These are phyloP conservation scores for Psilopogon haemacephalus DNA, from an alignment of 2,113 vertebrate genomes.

Conservation along the genomic window DNA sequence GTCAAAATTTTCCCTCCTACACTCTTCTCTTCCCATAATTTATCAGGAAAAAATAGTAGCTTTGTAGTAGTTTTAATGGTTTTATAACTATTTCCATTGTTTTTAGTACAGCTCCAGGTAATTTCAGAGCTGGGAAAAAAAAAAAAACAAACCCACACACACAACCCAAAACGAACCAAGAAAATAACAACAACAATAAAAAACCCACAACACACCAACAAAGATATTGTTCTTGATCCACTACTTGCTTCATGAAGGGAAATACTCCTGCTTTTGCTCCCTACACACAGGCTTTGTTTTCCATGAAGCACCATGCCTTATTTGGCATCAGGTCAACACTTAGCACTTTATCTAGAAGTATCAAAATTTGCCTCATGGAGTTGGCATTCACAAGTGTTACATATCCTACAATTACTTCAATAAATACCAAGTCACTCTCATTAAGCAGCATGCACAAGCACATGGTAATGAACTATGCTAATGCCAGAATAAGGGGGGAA, in stretches of 20 bases:
- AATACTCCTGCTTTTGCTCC: background rate
- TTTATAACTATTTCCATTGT: background rate
- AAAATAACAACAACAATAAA: too few species aligned
- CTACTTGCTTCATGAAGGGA: background rate
- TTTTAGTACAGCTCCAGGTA: background rate
- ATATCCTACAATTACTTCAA: background rate
- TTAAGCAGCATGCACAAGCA: background rate
- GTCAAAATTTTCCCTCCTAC: background rate
- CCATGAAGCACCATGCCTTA: background rate
- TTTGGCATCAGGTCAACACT: conserved; percentile 1
- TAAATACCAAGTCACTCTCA: background rate
- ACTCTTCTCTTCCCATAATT: background rate
- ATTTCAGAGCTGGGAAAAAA: background rate
- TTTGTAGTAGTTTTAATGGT: background rate
- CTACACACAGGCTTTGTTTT: background rate
- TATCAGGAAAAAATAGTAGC: background rate
- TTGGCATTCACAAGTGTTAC: background rate
- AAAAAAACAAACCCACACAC: too few species aligned
- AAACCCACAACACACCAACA: background rate
- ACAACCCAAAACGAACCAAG: too few species aligned
- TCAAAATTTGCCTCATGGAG: background rate
- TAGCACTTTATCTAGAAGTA: background rate
- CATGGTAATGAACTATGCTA: background rate
- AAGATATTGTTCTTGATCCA: background rate
- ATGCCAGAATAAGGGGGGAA: background rate